phyloP scores from a whole-genome alignment of 2,888 invertebrate genomes.

The Ectobius pallidus region DNA sequence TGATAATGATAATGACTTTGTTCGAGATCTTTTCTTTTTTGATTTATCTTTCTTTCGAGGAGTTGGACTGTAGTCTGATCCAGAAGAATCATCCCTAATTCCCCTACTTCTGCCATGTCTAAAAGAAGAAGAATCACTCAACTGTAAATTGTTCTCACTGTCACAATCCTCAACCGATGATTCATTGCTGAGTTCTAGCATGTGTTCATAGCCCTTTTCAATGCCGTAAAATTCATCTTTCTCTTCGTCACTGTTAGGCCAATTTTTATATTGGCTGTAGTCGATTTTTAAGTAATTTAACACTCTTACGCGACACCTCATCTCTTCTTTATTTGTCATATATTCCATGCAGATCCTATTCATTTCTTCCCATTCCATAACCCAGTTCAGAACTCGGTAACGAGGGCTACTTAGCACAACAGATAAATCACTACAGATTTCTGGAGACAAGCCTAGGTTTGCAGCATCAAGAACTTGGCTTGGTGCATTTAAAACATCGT shows the following conservation, averaged over 20 bases:
- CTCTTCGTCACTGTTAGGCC: conserved; percentile 64
- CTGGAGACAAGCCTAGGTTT: conserved; percentile 67
- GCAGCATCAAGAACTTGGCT: conserved; percentile 65
- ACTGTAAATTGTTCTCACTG: conserved; percentile 12
- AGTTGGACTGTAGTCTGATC: conserved; percentile 53
- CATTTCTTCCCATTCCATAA: conserved; percentile 64
- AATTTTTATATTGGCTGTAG: conserved; percentile 68
- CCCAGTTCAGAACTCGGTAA: conserved; percentile 75
- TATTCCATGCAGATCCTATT: conserved; percentile 63
- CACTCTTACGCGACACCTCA: conserved; percentile 68
- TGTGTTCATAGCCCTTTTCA: conserved; percentile 65
- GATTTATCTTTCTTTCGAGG: conserved; percentile 48
- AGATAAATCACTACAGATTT: conserved; percentile 72
- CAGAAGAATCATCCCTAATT: conserved; percentile 52
- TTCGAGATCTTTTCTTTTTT: conserved; percentile 45
- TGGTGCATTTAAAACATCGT: conserved; percentile 52
- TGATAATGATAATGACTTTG: conserved; percentile 47
- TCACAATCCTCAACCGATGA: conserved; percentile 23
- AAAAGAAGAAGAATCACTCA: conserved; percentile 37
- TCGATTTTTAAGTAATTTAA: conserved; percentile 76
- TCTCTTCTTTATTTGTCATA: conserved; percentile 52
- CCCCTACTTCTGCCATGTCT: conserved; percentile 47
- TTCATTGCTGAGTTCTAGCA: conserved; percentile 49
- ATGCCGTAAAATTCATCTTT: conserved; percentile 62
- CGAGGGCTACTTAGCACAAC: conserved; percentile 73